phyloP scores from a whole-genome alignment of 2,113 vertebrate species.

The Oryzias celebensis region DNA sequence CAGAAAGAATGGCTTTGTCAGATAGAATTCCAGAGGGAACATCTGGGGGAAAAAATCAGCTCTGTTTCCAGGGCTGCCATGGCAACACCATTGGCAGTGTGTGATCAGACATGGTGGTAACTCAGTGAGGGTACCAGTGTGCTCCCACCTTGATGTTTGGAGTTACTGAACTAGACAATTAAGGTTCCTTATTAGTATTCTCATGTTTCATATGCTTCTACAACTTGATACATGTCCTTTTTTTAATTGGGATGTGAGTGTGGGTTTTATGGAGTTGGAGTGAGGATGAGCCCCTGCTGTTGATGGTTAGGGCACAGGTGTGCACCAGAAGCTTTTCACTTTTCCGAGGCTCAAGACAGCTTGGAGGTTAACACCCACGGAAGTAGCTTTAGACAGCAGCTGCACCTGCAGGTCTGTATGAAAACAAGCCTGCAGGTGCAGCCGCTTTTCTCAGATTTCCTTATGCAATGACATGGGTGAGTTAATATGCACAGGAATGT shows the following conservation, averaged over 20 bases:
- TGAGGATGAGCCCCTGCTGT: conserved; percentile 45
- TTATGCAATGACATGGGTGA: conserved; percentile 25
- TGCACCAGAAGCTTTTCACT: conserved; percentile 41
- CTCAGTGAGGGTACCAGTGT: conserved; percentile 34
- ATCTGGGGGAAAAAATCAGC: conserved; percentile 21
- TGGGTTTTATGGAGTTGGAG: conserved; percentile 16
- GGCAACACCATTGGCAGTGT: conserved; percentile 55
- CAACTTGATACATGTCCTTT: conserved; percentile 3
- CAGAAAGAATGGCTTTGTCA: conserved; percentile 42
- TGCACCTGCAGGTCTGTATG: background rate
- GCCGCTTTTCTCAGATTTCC: conserved; percentile 20
- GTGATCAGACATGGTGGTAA: conserved; percentile 30
- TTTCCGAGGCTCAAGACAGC: conserved; percentile 41
- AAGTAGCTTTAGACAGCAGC: conserved; percentile 27
- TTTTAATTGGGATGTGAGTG: conserved; percentile 8
- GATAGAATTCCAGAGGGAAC: conserved; percentile 55
- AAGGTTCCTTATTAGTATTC: background rate
- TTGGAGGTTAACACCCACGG: conserved; percentile 60
- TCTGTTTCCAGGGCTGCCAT: conserved; percentile 63
- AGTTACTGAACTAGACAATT: conserved; percentile 1
- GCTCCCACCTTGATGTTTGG: conserved; percentile 18
- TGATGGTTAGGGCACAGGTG: conserved; percentile 58
- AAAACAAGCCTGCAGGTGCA: conserved; percentile 36
- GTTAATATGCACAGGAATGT: background rate
- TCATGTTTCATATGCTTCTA: background rate